phyloP scores from a whole-genome alignment of 2,888 invertebrate genomes.

The Aromia moschata region DNA sequence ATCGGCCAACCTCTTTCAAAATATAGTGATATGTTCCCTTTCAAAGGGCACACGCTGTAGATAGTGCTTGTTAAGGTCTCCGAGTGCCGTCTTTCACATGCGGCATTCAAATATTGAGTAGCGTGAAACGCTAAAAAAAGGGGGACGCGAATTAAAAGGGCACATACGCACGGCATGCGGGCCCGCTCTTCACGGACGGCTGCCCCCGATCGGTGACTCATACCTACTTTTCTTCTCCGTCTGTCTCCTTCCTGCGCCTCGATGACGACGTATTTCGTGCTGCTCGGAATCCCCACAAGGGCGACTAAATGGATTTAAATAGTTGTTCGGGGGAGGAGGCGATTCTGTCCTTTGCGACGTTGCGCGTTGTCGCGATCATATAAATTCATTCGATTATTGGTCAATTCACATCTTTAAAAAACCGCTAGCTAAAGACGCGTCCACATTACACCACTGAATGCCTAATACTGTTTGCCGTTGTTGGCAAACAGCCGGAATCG shows the following conservation, averaged over 20 bases:
- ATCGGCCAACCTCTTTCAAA: too few species aligned
- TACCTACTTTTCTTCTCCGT: conserved; percentile 1
- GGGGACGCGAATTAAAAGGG: conserved; percentile 8
- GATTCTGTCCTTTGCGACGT: neutral
- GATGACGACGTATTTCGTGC: conserved; percentile 18
- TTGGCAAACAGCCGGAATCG: too few species aligned
- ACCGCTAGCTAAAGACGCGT: too few species aligned
- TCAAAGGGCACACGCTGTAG: too few species aligned
- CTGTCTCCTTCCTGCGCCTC: conserved; percentile 5
- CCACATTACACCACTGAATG: too few species aligned
- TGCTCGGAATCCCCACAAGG: conserved; percentile 13
- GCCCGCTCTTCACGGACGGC: conserved; percentile 1
- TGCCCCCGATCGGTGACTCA: conserved; percentile 14
- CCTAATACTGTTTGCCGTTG: too few species aligned
- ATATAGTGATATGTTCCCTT: too few species aligned
- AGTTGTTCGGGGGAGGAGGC: conserved; percentile 3
- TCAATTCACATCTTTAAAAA: too few species aligned
- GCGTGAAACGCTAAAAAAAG: conserved; percentile 4
- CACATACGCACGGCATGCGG: conserved; percentile 12
- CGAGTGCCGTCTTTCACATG: neutral
- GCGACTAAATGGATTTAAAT: conserved; percentile 23
- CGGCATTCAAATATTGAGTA: neutral
- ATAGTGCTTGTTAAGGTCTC: too few species aligned
- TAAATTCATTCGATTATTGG: too few species aligned
- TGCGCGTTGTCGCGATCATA: conserved; percentile 6